A percentile compares a stretch with the other conserved stretches of the same genome.
Conservation (phyloP, 2,113 vertebrate genomes). For the Tursiops truncatus region DNA sequence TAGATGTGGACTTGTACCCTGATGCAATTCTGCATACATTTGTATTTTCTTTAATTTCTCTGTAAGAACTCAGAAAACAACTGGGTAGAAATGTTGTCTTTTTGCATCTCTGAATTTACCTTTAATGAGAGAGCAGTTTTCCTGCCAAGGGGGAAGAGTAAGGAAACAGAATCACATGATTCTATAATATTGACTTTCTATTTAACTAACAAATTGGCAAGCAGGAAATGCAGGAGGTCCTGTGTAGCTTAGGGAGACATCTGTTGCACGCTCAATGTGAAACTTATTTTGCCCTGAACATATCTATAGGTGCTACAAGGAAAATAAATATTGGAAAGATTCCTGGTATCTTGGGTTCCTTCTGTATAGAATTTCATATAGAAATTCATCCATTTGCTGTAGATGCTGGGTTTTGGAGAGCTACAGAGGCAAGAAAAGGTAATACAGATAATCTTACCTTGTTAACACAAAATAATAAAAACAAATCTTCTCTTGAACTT, state of each 20-base stretch:
- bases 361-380: background rate
- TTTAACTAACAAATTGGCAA: conserved; percentile 43
- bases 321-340: conserved; percentile 6
- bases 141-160: background rate
- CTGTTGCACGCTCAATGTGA: background rate
- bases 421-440: background rate
- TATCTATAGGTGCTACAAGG: background rate
- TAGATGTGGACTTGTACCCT: conserved; percentile 27
- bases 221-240: background rate
- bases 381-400: background rate
- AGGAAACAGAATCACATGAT: conserved; percentile 36
- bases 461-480: background rate
- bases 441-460: background rate
- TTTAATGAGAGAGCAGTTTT: conserved; percentile 37
- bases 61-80: conserved; percentile 31
- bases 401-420: conserved; percentile 21
- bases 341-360: background rate
- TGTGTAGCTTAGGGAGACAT: background rate
- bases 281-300: background rate
- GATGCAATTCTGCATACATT: background rate
- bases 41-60: conserved; percentile 47
- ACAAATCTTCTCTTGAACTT: conserved; percentile 4
- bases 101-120: conserved; percentile 33
- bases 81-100: background rate
- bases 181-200: conserved; percentile 13